These are phyloP conservation scores for Trichopria drosophilae DNA, from an alignment of 2,888 invertebrate species.

Conservation along the genomic window DNA sequence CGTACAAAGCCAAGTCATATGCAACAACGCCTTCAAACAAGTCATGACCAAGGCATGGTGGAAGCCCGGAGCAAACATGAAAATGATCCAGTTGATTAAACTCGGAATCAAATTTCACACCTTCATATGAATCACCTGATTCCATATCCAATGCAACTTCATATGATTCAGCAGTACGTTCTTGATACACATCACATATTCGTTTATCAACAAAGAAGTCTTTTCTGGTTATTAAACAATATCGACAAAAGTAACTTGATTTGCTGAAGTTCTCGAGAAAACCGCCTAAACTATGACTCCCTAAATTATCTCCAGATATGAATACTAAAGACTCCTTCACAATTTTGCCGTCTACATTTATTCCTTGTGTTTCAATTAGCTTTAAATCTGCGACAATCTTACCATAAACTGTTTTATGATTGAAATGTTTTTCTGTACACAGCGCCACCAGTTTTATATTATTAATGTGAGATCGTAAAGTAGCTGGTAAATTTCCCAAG, in stretches of 20 bases:
- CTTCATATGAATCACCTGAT: constrained; percentile 1
- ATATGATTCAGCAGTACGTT: not conserved
- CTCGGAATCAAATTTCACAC: constrained; percentile 13
- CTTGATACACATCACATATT: not conserved
- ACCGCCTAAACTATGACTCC: constrained; percentile 16
- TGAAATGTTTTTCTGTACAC: constrained; percentile 21
- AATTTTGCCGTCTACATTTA: constrained; percentile 2
- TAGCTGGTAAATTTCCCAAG: constrained; percentile 19
- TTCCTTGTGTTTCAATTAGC: constrained; percentile 9
- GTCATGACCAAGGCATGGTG: too few relatives aligned
- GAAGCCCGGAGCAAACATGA: too few relatives aligned
- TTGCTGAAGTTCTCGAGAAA: constrained; percentile 22
- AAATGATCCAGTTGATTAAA: constrained; percentile 9
- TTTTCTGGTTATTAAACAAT: constrained; percentile 14
- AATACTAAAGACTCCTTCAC: constrained; percentile 10
- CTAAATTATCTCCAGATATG: constrained; percentile 23
- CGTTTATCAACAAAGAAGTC: constrained; percentile 13
- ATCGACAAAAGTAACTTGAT: constrained; percentile 18
- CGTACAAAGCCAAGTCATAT: too few relatives aligned
- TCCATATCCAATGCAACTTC: not conserved
- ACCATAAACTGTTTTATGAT: constrained; percentile 22
- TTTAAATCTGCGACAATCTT: constrained; percentile 22
- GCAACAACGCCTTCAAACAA: too few relatives aligned
- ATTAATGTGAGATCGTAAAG: constrained; percentile 20
- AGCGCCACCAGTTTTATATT: constrained; percentile 24